Percentiles rank a stretch among this genome's conserved stretches.
Conservation (phyloP, 2,888 invertebrate genomes). For the Nephrotoma appendiculata region DNA sequence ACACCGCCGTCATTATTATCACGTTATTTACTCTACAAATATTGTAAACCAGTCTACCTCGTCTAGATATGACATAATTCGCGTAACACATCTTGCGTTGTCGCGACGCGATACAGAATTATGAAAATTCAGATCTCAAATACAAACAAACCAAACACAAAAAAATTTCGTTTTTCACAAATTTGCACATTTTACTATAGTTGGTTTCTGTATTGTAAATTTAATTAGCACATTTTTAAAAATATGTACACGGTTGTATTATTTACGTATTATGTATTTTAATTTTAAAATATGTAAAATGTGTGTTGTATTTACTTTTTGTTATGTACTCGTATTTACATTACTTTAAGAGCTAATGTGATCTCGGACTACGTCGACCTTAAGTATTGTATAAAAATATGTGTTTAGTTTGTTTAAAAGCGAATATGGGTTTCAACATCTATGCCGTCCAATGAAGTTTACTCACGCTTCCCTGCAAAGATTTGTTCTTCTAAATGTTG, state of each 20-base stretch:
- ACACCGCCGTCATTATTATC: neutral
- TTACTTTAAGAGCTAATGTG: no score
- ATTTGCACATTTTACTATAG: neutral
- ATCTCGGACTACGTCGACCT: no score
- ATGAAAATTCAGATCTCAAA: neutral
- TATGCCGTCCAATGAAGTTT: no score
- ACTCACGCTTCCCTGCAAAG: no score
- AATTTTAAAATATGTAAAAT: no score
- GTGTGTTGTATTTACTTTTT: no score
- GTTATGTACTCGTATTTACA: no score
- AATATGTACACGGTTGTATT: neutral
- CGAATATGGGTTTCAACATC: no score
- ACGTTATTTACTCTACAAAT: neutral
- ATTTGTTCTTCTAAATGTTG: no score
- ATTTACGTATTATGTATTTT: no score
- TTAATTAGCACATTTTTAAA: neutral
- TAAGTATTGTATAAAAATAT: no score
- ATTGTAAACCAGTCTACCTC: neutral
- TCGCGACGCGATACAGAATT: neutral
- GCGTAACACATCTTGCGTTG: neutral
- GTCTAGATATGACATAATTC: neutral
- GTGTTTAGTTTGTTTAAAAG: no score
- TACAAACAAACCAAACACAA: neutral
- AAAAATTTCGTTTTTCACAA: neutral
- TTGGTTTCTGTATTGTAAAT: neutral